Base-by-base conservation (phyloP, 2,113 vertebrate species). In the Dicentrarchus labrax region DNA sequence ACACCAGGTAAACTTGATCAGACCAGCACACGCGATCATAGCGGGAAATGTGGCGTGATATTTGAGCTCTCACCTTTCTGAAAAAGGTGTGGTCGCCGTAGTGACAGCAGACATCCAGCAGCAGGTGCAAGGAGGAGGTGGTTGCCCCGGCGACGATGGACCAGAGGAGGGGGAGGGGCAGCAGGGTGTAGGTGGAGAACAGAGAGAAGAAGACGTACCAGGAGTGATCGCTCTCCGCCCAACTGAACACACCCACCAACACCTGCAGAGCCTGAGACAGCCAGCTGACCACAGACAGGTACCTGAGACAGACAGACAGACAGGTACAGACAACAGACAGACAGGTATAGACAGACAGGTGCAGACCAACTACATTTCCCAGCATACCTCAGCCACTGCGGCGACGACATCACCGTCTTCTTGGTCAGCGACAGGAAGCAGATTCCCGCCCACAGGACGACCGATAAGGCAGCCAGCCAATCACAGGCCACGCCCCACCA, bases 171-270 rank as follows among this genome's bases (percentile, higher is more conserved):
- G 94, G 94, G 21, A 95, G 70, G 13, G 93, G 92, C 56, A 95
- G 78, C 56, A 94, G 79, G 1, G 92, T 93, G 87, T 94, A 92
- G 48, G 91, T 93, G 73, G 92, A 88, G 73, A 94, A 95, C 0
- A 95, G 82, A 0, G 86, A 92, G 88, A 93, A 94, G 83, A 94
- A 92, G 59, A 93, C 86, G 30, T 94, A 94, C 94, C 93, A 94
- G 71, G 93, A 91, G 61, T 92, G 93, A 54, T 94, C 87, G 9
- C 57, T 92, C 50, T 93, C 92, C 17, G 72, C 76, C 30, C 94
- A 91, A 4, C 61, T 85, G 41, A 87, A 89, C 65, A 91, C 71
- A 0, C 90, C 86, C 0, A 87, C 30, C 59, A 93, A 17, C 21
- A 88, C 83, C 87, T 95, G 94, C 36, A 88, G 16, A 0, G 90